phyloP scores from a whole-genome alignment of 53 echinoderm and acorn worm species.

The Hippasteria phrygiana region DNA sequence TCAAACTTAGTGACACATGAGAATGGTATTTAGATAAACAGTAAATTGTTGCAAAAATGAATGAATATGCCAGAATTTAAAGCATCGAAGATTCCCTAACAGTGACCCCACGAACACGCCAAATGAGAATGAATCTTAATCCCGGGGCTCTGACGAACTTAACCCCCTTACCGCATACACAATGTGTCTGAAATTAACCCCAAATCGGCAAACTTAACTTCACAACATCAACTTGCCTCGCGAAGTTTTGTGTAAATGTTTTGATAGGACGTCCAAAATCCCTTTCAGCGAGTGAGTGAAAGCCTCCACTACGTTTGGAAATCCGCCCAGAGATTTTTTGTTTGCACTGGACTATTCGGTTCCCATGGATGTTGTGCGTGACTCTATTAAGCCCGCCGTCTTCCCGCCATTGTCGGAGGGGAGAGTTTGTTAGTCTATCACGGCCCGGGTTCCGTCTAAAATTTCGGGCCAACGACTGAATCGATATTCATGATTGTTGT shows the following conservation, averaged over 20 bases:
- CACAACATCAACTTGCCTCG: too few relatives aligned
- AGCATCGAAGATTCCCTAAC: too few relatives aligned
- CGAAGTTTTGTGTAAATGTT: constrained; percentile 15
- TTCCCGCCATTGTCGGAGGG: background rate
- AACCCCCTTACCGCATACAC: too few relatives aligned
- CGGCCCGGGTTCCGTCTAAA: background rate
- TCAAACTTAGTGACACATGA: too few relatives aligned
- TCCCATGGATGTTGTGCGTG: constrained; percentile 27
- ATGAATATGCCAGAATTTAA: too few relatives aligned
- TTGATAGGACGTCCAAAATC: background rate
- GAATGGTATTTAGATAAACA: too few relatives aligned
- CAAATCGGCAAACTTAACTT: too few relatives aligned
- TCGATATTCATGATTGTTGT: constrained; percentile 60
- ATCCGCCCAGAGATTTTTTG: constrained; percentile 29
- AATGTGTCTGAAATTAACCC: too few relatives aligned
- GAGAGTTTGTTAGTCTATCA: background rate
- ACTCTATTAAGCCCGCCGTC: background rate
- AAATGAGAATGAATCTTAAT: too few relatives aligned
- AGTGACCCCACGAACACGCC: too few relatives aligned
- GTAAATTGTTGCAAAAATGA: too few relatives aligned
- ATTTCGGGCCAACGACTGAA: constrained; percentile 9
- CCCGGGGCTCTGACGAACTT: too few relatives aligned
- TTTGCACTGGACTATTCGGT: constrained; percentile 48
- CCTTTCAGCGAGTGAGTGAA: background rate
- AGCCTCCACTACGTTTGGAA: background rate